These are phyloP conservation scores for Furcula furcula DNA, from an alignment of 2,888 invertebrate genomes.

Conservation along the genomic window DNA sequence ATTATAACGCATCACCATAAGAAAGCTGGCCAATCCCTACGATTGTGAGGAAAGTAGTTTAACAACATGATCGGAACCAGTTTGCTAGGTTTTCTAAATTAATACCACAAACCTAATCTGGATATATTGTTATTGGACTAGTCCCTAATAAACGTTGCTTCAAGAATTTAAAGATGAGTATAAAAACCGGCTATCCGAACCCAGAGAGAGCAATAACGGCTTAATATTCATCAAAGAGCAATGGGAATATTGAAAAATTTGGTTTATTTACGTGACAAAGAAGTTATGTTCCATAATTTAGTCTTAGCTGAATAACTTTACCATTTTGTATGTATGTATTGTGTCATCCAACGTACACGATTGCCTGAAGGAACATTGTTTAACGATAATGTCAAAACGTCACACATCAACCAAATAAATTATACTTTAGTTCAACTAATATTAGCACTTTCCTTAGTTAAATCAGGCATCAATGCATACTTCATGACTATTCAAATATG, in stretches of 20 bases:
- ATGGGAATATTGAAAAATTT: background rate
- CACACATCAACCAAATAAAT: slow-evolving; percentile 19
- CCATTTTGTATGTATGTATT: background rate
- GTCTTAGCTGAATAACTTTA: background rate
- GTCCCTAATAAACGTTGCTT: no score
- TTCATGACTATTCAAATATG: no score
- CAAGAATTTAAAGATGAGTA: no score
- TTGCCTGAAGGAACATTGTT: slow-evolving; percentile 17
- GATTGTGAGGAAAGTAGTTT: background rate
- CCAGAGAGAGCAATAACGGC: background rate
- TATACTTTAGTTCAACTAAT: no score
- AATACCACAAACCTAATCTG: background rate
- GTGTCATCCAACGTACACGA: background rate
- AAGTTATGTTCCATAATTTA: background rate
- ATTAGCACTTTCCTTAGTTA: slow-evolving; percentile 18
- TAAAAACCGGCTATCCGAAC: background rate
- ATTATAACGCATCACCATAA: no score
- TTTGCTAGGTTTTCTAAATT: background rate
- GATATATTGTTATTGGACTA: background rate
- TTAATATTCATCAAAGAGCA: background rate
- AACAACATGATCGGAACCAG: background rate
- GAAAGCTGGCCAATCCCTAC: no score
- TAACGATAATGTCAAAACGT: slow-evolving; percentile 17
- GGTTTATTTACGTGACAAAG: background rate
- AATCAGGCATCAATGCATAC: no score